A percentile compares a stretch with the other conserved stretches of the same genome.
These are phyloP conservation scores for Athene cunicularia DNA, from an alignment of 2,113 vertebrate species.

Conservation along the genomic window DNA sequence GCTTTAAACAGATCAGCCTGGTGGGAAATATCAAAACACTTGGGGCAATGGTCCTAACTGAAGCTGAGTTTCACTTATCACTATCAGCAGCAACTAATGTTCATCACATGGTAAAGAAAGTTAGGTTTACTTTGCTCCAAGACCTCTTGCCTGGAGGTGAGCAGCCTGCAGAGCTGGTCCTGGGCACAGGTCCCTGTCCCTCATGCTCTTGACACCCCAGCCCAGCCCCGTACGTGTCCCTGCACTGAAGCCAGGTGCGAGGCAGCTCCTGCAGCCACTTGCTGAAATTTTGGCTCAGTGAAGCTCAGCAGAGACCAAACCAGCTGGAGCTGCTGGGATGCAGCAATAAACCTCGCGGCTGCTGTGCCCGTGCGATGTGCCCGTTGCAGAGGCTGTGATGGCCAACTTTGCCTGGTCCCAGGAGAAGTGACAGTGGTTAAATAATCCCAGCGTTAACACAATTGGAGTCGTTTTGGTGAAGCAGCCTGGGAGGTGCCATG, in stretches of 20 bases:
- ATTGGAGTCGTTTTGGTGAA: not conserved
- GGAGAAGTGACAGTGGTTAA: not conserved
- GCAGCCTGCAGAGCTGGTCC: accelerated
- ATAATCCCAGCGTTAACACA: not conserved
- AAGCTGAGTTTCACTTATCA: not conserved
- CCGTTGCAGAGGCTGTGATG: accelerated
- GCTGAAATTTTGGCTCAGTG: not conserved
- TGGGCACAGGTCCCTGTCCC: not conserved
- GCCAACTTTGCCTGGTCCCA: not conserved
- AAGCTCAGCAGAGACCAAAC: not conserved
- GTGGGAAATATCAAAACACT: not conserved
- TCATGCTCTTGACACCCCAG: accelerated
- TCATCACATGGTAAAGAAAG: not conserved
- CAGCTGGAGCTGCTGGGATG: not conserved
- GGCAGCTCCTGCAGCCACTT: not conserved
- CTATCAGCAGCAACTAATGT: not conserved
- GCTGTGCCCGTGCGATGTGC: not conserved
- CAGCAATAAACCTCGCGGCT: not conserved
- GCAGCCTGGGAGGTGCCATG: not conserved
- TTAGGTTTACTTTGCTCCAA: not conserved
- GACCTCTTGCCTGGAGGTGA: not conserved
- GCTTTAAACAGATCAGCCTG: not conserved
- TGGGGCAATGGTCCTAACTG: not conserved
- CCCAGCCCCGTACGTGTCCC: accelerated
- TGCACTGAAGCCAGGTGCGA: accelerated